A percentile compares a stretch with the other conserved stretches of the same genome.
These are phyloP conservation scores for Oasisia sp. DNA, from an alignment of 2,888 invertebrate genomes.

Conservation along the genomic window DNA sequence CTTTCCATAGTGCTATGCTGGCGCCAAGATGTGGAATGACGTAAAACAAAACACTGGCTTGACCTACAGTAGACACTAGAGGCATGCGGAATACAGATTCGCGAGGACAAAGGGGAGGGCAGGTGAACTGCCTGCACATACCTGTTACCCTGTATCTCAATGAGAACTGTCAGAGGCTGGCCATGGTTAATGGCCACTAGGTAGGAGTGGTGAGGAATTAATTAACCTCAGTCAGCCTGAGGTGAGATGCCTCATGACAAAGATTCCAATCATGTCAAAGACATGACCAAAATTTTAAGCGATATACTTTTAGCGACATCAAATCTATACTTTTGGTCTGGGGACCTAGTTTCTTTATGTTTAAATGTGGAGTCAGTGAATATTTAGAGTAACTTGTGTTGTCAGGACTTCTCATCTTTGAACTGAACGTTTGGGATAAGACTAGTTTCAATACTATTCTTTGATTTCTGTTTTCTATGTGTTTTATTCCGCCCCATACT, in stretches of 20 bases:
- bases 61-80: neutral
- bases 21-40: neutral
- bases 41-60: neutral
- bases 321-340: no score
- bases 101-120: neutral
- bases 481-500: no score
- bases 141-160: neutral
- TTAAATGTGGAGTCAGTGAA: no score
- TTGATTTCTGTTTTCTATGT: no score
- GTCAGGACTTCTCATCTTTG: no score
- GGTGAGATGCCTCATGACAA: neutral
- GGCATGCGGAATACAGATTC: neutral
- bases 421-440: no score
- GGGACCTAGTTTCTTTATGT: no score
- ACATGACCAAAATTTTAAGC: neutral
- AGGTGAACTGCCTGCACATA: neutral
- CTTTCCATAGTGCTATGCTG: neutral
- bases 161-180: neutral
- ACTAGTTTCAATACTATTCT: no score
- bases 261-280: neutral
- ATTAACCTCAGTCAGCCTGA: neutral
- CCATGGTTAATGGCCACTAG: neutral
- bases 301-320: no score
- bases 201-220: neutral
- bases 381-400: no score